These are phyloP conservation scores for Monodelphis domestica DNA, from an alignment of 2,797 vertebrate species.

Conservation along the genomic window DNA sequence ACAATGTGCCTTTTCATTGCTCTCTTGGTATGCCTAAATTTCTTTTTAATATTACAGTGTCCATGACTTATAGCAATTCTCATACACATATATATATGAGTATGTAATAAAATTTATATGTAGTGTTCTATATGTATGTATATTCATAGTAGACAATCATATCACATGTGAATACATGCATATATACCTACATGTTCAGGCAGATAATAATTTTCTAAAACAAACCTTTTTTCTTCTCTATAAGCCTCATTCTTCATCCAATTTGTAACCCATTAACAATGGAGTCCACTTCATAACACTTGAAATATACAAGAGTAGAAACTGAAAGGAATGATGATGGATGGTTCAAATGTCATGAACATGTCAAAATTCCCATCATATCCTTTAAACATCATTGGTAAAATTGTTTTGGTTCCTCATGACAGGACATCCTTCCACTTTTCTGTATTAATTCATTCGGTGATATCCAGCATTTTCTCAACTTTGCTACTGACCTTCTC, in stretches of 20 bases:
- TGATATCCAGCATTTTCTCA: slow-evolving; percentile 1
- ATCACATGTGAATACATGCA: no score
- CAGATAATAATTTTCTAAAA: no score
- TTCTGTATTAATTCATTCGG: slow-evolving; percentile 48
- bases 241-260: slow-evolving; percentile 38
- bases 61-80: not conserved
- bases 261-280: slow-evolving; percentile 27
- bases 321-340: slow-evolving; percentile 67
- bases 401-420: slow-evolving; percentile 59
- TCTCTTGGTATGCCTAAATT: not conserved
- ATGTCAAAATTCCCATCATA: slow-evolving; percentile 27
- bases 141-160: no score
- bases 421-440: slow-evolving; percentile 36
- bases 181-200: not conserved
- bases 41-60: not conserved
- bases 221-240: no score
- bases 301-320: slow-evolving; percentile 48
- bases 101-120: no score
- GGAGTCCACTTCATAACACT: slow-evolving; percentile 64
- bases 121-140: no score
- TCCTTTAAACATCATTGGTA: slow-evolving; percentile 39
- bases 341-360: slow-evolving; percentile 28
- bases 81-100: no score
- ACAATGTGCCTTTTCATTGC: not conserved
- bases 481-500: slow-evolving; percentile 39